Conservation (phyloP, 2,113 vertebrate genomes). For the Atractosteus spatula region DNA sequence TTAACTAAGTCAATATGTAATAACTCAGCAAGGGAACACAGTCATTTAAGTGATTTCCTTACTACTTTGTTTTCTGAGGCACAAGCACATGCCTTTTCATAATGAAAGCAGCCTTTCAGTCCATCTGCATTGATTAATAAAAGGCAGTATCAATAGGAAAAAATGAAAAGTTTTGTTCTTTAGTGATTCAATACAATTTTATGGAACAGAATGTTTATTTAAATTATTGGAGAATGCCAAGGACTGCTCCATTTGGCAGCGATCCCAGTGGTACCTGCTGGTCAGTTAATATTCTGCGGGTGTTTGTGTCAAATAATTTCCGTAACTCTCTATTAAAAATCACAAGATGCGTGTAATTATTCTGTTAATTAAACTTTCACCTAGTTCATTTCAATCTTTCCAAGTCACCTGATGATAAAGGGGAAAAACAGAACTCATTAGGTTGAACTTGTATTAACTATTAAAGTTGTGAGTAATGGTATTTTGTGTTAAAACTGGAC, state of each 20-base stretch:
- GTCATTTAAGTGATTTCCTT: no score
- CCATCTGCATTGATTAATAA: no score
- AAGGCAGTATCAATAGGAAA: no score
- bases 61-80: no score
- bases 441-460: no score
- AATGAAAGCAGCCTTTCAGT: no score
- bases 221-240: constrained; percentile 12
- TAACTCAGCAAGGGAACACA: no score
- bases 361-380: constrained; percentile 50
- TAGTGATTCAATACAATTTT: neutral
- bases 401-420: neutral
- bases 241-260: constrained; percentile 11
- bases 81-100: no score
- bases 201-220: constrained; percentile 4
- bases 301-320: constrained; percentile 57
- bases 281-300: constrained; percentile 55
- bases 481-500: no score
- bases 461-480: no score
- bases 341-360: constrained; percentile 66
- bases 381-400: constrained; percentile 38
- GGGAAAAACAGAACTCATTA: neutral
- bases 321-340: constrained; percentile 57
- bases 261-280: constrained; percentile 17
- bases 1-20: no score
- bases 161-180: constrained; percentile 14